Conservation (phyloP, 1,140 invertebrate species). For the Geopemphigus sp. region DNA sequence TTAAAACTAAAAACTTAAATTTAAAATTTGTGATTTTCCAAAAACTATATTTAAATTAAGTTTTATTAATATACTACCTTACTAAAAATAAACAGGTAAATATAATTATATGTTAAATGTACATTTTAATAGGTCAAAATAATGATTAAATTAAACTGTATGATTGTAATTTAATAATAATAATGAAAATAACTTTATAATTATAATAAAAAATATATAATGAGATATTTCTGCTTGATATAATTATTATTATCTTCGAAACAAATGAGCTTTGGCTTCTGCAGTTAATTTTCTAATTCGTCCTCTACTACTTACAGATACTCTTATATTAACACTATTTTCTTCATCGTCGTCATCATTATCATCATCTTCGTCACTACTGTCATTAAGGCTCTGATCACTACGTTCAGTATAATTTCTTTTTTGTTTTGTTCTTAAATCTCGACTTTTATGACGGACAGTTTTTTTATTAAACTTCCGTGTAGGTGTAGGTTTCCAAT, state of each 20-base stretch:
- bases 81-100: too few species aligned
- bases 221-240: too few species aligned
- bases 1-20: too few species aligned
- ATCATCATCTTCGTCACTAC: conserved; percentile 52
- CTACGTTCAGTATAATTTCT: conserved; percentile 46
- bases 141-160: not conserved
- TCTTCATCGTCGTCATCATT: conserved; percentile 54
- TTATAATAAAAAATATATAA: not conserved
- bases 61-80: too few species aligned
- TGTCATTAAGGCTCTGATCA: conserved; percentile 51
- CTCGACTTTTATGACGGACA: not conserved
- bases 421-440: not conserved
- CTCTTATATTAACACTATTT: conserved; percentile 53
- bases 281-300: conserved; percentile 78
- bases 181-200: not conserved
- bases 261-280: conserved; percentile 55
- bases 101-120: too few species aligned
- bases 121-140: not conserved
- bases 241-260: conserved; percentile 24
- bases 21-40: too few species aligned
- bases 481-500: conserved; percentile 28
- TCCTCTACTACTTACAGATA: conserved; percentile 73
- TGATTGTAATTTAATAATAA: not conserved
- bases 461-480: conserved; percentile 8
- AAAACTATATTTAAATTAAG: too few species aligned